Percentiles rank a stretch among this genome's conserved stretches.
These are phyloP conservation scores for Apamea monoglypha DNA, from an alignment of 2,888 invertebrate genomes.

Conservation along the genomic window DNA sequence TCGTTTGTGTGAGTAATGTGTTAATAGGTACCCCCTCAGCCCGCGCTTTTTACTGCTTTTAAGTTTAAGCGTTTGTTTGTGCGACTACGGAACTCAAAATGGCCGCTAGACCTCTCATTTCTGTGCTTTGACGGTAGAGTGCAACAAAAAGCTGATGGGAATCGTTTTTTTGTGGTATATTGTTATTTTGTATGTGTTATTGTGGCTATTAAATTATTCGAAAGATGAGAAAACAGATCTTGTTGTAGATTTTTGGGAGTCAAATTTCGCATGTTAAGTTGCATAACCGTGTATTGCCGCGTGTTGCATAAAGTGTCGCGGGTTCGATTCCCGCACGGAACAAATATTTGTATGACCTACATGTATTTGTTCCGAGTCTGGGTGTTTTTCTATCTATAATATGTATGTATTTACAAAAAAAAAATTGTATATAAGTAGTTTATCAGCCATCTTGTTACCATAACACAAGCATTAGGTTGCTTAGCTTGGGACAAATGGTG, in stretches of 20 bases:
- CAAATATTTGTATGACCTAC: too few relatives aligned
- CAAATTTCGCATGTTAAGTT: neutral
- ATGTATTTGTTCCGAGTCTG: too few relatives aligned
- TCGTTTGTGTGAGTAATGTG: slow-evolving; percentile 78
- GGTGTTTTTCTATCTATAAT: too few relatives aligned
- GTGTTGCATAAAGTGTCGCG: too few relatives aligned
- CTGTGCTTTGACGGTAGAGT: slow-evolving; percentile 40
- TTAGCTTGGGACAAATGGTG: too few relatives aligned
- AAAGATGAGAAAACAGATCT: neutral
- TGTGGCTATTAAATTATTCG: neutral
- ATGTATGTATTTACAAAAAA: too few relatives aligned
- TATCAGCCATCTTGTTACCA: too few relatives aligned
- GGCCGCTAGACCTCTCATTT: slow-evolving; percentile 69
- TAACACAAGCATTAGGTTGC: too few relatives aligned
- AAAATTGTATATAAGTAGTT: too few relatives aligned
- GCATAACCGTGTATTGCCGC: too few relatives aligned
- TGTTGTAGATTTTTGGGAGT: neutral
- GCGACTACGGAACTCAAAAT: slow-evolving; percentile 72
- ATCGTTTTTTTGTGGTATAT: slow-evolving; percentile 28
- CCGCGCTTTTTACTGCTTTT: slow-evolving; percentile 73
- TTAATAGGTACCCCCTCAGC: slow-evolving; percentile 75
- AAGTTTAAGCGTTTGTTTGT: slow-evolving; percentile 76
- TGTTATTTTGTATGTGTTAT: neutral
- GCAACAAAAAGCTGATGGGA: slow-evolving; percentile 38
- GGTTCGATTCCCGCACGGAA: too few relatives aligned